Base-by-base conservation (phyloP, 2,888 invertebrate genomes). In the Autographa pulchrina region DNA sequence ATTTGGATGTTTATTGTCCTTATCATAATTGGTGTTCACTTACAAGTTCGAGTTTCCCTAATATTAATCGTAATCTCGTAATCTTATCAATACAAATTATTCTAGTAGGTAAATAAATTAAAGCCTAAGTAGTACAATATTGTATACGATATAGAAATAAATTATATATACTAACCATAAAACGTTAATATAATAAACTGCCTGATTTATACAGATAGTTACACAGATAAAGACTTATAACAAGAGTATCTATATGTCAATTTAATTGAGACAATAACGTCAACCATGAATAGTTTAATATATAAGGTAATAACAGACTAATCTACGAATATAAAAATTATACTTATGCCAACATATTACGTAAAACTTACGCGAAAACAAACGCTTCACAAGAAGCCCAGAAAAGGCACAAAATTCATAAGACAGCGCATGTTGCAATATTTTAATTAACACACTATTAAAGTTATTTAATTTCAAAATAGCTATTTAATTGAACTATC, bases 321-420 rank as follows among this genome's bases (percentile, higher is more conserved):
- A 69, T 75, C 72, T 82, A 79, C 62, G 59, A 69, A 77, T 83
- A 75, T 75, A 76, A 70, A 73, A 71, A 77, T 71, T 74, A 82
- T 75, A 74, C 70, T 77, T 78, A 74, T 80, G 80, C 80, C 79
- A 84, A 81, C 79, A 82, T 80, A 85, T 83, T 83, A 86, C 84
- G 76, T 85, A 80, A 83, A 84, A 83, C 75, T 84, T 86, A 88
- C 85, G 90, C 91, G 86, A 90, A 92, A 92, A 91, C 89, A 91
- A 93, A 85, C 81, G 92, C 92, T 90, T 89, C 92, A 69, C 82
- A 76, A 83, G 90, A 93, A 92, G 92, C 93, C 91, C 88, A 83
- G 88, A 90, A 93, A 94, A 95, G 95, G 95, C 95, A 95, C 95
- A 85, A 89, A 94, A 94, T 94, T 95, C 95, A 95, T 95, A 95